These are phyloP conservation scores for Diabrotica balteata DNA, from an alignment of 2,888 invertebrate species.

Conservation along the genomic window DNA sequence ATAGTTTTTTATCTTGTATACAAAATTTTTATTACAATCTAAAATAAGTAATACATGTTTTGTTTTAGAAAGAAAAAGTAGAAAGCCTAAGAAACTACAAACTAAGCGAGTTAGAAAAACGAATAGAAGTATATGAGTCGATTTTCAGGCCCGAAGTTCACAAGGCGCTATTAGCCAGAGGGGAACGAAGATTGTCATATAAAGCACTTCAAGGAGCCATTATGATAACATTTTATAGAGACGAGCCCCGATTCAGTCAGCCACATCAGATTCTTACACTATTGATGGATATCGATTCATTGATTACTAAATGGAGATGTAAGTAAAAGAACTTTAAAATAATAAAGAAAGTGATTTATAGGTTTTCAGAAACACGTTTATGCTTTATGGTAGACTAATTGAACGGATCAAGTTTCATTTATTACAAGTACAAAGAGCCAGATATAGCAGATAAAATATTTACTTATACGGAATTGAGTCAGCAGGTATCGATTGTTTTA, in stretches of 20 bases:
- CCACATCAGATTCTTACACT: conserved; percentile 94
- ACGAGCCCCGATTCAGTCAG: conserved; percentile 97
- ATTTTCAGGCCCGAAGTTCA: conserved; percentile 88
- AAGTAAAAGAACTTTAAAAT: conserved; percentile 56
- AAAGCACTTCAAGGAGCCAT: conserved; percentile 92
- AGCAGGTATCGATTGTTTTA: no score
- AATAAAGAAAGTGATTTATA: no score
- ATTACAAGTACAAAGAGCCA: no score
- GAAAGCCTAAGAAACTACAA: conserved; percentile 66
- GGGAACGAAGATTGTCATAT: conserved; percentile 88
- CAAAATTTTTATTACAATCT: conserved; percentile 4
- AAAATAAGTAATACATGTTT: not conserved
- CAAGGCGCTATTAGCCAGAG: conserved; percentile 81
- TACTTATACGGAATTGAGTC: no score
- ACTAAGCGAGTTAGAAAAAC: conserved; percentile 77
- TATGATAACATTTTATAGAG: conserved; percentile 96
- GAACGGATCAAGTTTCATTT: no score
- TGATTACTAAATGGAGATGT: conserved; percentile 99
- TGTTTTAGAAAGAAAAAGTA: conserved; percentile 45
- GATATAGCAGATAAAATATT: no score
- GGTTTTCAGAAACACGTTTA: no score
- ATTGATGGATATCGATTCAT: conserved; percentile 97
- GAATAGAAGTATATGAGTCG: conserved; percentile 85
- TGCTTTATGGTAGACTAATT: no score
- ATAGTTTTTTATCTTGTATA: no score